Evolutionary conservation across 2,888 invertebrate genomes (phyloP).

Genomic region (Pasiphila rectangulata): DNA sequence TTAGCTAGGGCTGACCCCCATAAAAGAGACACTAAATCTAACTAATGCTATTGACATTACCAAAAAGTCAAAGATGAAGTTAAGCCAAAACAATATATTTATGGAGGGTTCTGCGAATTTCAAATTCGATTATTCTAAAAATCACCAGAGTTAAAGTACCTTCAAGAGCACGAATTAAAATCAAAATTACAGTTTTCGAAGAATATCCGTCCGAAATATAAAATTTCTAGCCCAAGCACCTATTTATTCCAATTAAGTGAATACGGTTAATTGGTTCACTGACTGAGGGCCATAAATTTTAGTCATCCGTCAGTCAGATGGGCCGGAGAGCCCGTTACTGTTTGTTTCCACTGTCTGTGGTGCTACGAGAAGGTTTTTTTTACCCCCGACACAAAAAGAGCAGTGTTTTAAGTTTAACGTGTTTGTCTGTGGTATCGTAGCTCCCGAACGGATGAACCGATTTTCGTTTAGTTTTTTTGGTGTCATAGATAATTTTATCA

Average conservation of each 20-base stretch:
- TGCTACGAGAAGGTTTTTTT: background rate
- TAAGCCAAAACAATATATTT: too few relatives aligned
- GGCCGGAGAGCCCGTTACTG: slow-evolving; percentile 53
- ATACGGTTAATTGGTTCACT: slow-evolving; percentile 52
- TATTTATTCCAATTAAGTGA: slow-evolving; percentile 43
- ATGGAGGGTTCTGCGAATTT: background rate
- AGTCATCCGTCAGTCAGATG: slow-evolving; percentile 66
- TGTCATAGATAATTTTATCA: too few relatives aligned
- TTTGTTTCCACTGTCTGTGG: slow-evolving; percentile 38
- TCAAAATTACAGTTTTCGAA: slow-evolving; percentile 8
- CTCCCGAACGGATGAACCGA: too few relatives aligned
- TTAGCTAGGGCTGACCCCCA: too few relatives aligned
- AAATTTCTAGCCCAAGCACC: slow-evolving; percentile 25
- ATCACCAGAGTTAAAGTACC: background rate
- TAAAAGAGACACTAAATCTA: too few relatives aligned
- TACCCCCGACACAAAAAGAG: too few relatives aligned
- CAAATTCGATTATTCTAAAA: background rate
- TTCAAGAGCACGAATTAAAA: background rate
- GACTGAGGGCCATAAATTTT: slow-evolving; percentile 59
- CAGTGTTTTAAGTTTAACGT: too few relatives aligned
- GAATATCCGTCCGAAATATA: slow-evolving; percentile 7
- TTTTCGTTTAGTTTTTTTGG: too few relatives aligned
- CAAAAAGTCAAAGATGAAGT: too few relatives aligned
- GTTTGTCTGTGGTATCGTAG: too few relatives aligned
- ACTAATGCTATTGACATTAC: too few relatives aligned